phyloP scores from a whole-genome alignment of 2,888 invertebrate species.

The Siphonodentalium dalli region DNA sequence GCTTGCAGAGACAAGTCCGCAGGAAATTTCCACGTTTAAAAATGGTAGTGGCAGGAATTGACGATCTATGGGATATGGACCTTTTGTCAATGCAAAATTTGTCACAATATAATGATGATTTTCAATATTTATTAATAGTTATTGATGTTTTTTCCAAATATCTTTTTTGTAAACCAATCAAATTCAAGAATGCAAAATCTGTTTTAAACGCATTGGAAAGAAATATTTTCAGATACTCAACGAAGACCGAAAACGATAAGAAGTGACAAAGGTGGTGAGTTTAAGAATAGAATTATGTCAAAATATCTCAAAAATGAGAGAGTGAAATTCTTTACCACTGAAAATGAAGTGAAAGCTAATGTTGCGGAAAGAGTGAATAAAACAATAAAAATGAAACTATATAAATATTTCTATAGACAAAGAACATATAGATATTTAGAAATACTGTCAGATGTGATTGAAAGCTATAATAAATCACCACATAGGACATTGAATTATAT shows the following conservation, averaged over 20 bases:
- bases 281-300: slow-evolving; percentile 7
- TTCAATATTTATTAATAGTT: slow-evolving; percentile 12
- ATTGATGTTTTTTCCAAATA: slow-evolving; percentile 22
- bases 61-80: slow-evolving; percentile 20
- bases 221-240: not conserved
- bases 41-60: slow-evolving; percentile 14
- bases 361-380: slow-evolving; percentile 7
- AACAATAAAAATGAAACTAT: slow-evolving; percentile 9
- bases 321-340: slow-evolving; percentile 20
- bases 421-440: slow-evolving; percentile 25
- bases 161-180: slow-evolving; percentile 17
- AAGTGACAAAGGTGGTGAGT: slow-evolving; percentile 13
- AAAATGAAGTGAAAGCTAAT: slow-evolving; percentile 13
- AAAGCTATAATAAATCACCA: slow-evolving; percentile 20
- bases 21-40: slow-evolving; percentile 15
- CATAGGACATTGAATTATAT: not conserved
- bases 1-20: slow-evolving; percentile 9
- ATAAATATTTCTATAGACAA: slow-evolving; percentile 13
- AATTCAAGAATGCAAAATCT: too few relatives aligned
- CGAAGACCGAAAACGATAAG: slow-evolving; percentile 5
- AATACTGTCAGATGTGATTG: slow-evolving; percentile 11
- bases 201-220: too few relatives aligned
- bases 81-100: slow-evolving; percentile 11
- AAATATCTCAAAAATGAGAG: slow-evolving; percentile 14
- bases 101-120: slow-evolving; percentile 12